Conservation (phyloP, 2,797 vertebrate species). For the Acanthiza pusilla region DNA sequence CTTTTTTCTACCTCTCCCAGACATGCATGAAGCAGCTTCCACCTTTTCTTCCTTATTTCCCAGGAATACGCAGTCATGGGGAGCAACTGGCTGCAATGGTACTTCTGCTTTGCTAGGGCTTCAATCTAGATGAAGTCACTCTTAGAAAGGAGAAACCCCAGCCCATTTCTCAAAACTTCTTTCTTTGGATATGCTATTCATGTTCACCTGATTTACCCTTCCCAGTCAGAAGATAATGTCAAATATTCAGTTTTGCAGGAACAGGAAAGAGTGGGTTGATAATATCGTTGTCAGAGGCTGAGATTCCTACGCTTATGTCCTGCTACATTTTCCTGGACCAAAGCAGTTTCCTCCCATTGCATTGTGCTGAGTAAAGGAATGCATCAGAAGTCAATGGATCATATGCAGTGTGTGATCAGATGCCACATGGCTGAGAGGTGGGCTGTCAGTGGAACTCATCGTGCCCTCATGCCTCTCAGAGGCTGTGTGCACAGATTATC, state of each 20-base stretch:
- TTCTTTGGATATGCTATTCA: not conserved
- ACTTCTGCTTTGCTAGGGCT: not conserved
- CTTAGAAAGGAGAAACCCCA: not conserved
- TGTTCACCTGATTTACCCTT: not conserved
- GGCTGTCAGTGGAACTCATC: not conserved
- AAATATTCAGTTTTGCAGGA: not conserved
- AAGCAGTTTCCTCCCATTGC: not conserved
- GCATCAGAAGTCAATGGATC: not conserved
- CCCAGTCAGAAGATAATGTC: not conserved
- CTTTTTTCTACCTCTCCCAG: not conserved
- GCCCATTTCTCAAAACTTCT: not conserved
- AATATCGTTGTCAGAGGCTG: not conserved
- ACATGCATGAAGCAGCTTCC: not conserved
- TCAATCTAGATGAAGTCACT: not conserved
- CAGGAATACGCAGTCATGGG: not conserved
- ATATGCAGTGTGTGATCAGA: not conserved
- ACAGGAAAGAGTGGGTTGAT: not conserved
- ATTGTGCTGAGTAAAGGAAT: not conserved
- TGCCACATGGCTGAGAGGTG: not conserved
- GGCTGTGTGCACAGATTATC: not conserved
- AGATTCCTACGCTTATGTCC: fast-evolving
- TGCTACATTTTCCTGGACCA: not conserved
- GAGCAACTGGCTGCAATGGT: not conserved
- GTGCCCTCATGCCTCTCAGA: fast-evolving
- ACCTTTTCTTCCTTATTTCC: not conserved